Evolutionary conservation across 2,113 vertebrate species (phyloP).

Genomic region (Melanerpes aurifrons): DNA sequence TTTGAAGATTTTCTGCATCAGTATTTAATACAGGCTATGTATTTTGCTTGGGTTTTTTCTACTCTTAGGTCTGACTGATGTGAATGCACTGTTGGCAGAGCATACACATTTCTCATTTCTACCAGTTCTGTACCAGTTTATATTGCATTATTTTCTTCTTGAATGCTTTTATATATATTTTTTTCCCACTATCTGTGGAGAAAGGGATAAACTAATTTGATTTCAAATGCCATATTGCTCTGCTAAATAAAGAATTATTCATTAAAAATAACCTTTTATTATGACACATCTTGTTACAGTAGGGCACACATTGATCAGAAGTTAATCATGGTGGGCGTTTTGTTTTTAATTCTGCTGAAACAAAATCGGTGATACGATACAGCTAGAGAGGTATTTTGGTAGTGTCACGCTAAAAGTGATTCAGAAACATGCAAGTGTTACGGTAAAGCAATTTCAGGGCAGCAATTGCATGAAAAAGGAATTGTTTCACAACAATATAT

Average conservation of each 20-base stretch:
- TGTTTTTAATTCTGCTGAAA: not conserved
- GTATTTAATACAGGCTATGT: not conserved
- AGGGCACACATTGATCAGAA: not conserved
- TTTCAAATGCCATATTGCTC: not conserved
- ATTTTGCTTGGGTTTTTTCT: not conserved
- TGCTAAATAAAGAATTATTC: not conserved
- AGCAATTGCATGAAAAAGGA: not conserved
- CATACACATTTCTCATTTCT: not conserved
- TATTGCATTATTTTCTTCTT: not conserved
- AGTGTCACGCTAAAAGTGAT: not conserved
- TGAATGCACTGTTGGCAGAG: not conserved
- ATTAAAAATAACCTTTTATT: constrained; percentile 36
- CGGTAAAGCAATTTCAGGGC: not conserved
- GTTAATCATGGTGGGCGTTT: too few species aligned
- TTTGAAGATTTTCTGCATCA: not conserved
- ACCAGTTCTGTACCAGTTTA: not conserved
- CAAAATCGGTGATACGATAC: not conserved
- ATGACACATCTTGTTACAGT: not conserved
- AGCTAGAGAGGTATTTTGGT: not conserved
- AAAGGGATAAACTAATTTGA: not conserved
- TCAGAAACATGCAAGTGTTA: not conserved
- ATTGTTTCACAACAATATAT: not conserved
- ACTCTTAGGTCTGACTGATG: not conserved
- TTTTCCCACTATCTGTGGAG: not conserved
- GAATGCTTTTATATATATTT: not conserved